Evolutionary conservation across 2,888 invertebrate species (phyloP).

Genomic region (Congeria kusceri): DNA sequence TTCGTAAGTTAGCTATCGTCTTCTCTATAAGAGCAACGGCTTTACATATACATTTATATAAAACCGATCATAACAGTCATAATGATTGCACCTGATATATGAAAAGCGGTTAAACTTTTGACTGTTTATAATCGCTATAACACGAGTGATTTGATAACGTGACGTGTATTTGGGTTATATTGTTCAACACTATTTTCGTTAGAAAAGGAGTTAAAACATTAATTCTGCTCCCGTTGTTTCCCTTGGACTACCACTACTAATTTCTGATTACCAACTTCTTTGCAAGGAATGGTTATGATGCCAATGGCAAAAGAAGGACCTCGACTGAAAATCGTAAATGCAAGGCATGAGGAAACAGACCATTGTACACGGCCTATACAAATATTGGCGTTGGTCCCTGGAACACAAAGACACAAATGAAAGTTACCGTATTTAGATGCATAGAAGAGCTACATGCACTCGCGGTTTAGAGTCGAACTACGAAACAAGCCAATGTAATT

Average conservation of each 20-base stretch:
- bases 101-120: slow-evolving; percentile 41
- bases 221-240: no score
- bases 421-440: no score
- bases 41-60: slow-evolving; percentile 24
- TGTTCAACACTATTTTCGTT: no score
- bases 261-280: slow-evolving; percentile 5
- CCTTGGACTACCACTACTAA: no score
- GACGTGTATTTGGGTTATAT: neutral
- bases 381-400: slow-evolving; percentile 50
- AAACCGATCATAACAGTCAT: slow-evolving; percentile 23
- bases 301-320: slow-evolving; percentile 29
- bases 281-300: slow-evolving; percentile 42
- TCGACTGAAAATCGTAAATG: slow-evolving; percentile 42
- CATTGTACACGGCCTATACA: slow-evolving; percentile 39
- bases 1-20: no score
- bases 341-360: slow-evolving; percentile 42
- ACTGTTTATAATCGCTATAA: slow-evolving; percentile 22
- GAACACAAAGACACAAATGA: neutral
- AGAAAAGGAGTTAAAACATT: no score
- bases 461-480: no score
- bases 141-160: slow-evolving; percentile 5
- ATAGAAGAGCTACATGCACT: no score
- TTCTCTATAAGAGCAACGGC: neutral
- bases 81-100: slow-evolving; percentile 26
- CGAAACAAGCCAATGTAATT: no score